Conservation (phyloP, 2,113 vertebrate genomes). For the Cynoglossus semilaevis region DNA sequence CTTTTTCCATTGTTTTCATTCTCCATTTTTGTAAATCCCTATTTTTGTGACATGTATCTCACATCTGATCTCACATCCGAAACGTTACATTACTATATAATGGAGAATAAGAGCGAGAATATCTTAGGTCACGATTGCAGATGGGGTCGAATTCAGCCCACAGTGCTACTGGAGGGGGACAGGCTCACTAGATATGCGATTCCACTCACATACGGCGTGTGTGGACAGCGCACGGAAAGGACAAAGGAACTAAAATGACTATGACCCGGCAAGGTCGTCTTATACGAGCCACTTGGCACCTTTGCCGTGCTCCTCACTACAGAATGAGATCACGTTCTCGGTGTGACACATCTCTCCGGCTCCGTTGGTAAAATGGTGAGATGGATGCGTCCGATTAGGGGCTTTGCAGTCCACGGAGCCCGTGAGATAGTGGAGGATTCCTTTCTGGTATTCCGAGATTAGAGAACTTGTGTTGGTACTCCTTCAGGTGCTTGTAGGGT, state of each 20-base stretch:
- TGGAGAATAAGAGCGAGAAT: no score
- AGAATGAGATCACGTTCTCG: background rate
- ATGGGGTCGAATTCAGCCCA: no score
- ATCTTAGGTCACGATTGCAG: no score
- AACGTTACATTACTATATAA: no score
- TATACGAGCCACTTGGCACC: background rate
- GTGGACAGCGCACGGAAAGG: background rate
- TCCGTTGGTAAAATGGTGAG: background rate
- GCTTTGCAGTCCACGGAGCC: background rate
- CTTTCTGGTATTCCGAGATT: background rate
- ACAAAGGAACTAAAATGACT: background rate
- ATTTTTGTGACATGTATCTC: no score
- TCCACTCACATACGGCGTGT: background rate
- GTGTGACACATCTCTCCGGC: background rate
- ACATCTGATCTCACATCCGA: no score
- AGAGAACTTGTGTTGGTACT: no score
- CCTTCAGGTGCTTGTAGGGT: no score
- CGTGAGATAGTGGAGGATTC: background rate
- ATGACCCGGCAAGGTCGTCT: conserved; percentile 29
- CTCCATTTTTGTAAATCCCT: no score
- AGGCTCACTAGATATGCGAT: background rate
- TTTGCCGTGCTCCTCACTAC: background rate
- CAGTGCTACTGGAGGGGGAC: no score
- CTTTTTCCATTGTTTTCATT: no score
- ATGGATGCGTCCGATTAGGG: background rate